A percentile compares a stretch with the other conserved stretches of the same genome.
These are phyloP conservation scores for Helicoverpa armigera DNA, from an alignment of 1,140 invertebrate genomes.

Conservation along the genomic window DNA sequence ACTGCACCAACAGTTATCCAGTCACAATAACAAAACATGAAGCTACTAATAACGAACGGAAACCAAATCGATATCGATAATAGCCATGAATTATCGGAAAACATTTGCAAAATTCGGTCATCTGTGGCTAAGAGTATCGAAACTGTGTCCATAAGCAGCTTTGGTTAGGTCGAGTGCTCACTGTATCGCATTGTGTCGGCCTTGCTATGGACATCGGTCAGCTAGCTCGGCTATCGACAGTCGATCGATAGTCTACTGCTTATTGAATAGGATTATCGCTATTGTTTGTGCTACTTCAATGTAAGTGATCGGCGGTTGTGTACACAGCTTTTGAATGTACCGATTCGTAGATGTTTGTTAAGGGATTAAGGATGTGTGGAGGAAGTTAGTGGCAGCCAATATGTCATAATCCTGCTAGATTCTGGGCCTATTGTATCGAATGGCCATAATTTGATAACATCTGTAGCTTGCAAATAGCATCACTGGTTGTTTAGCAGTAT, in stretches of 20 bases:
- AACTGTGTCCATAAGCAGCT: slow-evolving; percentile 68
- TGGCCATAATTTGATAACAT: too few species aligned
- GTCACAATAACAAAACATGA: too few species aligned
- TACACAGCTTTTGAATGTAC: slow-evolving; percentile 31
- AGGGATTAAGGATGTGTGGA: background rate
- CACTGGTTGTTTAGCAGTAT: too few species aligned
- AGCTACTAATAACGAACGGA: background rate
- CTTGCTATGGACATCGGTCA: slow-evolving; percentile 64
- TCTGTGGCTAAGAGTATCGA: slow-evolving; percentile 64
- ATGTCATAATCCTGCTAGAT: too few species aligned
- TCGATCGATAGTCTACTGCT: slow-evolving; percentile 52
- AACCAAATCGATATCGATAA: slow-evolving; percentile 18
- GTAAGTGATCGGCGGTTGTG: slow-evolving; percentile 30
- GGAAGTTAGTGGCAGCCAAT: background rate
- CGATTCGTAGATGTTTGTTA: slow-evolving; percentile 5
- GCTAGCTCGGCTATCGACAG: slow-evolving; percentile 57
- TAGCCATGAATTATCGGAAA: slow-evolving; percentile 51
- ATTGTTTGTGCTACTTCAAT: slow-evolving; percentile 44
- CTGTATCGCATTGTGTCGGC: slow-evolving; percentile 72
- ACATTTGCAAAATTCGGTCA: slow-evolving; percentile 61
- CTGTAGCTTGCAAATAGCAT: too few species aligned
- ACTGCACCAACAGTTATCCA: too few species aligned
- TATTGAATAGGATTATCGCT: slow-evolving; percentile 48
- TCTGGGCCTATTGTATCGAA: background rate
- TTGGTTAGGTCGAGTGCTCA: slow-evolving; percentile 74